These are phyloP conservation scores for Rhingia campestris DNA, from an alignment of 2,888 invertebrate genomes.

Conservation along the genomic window DNA sequence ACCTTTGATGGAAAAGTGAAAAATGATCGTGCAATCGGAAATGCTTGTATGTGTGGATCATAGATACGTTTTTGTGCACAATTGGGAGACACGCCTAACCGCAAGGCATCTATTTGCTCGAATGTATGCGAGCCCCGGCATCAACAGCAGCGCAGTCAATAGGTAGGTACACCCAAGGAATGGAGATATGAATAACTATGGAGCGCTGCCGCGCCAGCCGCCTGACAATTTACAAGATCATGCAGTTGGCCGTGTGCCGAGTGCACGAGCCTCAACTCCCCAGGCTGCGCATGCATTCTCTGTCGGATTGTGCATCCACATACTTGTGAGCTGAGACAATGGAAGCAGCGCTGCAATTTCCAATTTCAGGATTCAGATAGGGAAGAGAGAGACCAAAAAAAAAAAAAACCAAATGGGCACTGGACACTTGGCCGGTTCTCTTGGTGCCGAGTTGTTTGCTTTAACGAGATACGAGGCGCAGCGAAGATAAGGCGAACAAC, in stretches of 20 bases:
- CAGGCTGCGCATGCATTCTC: conserved; percentile 58
- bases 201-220: conserved; percentile 56
- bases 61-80: conserved; percentile 32
- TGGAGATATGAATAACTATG: conserved; percentile 68
- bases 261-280: conserved; percentile 71
- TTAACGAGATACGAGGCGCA: conserved; percentile 58
- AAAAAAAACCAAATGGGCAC: conserved; percentile 36
- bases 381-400: not conserved
- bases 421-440: conserved; percentile 53
- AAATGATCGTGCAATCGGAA: conserved; percentile 70
- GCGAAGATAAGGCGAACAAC: conserved; percentile 35
- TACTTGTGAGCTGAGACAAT: conserved; percentile 56
- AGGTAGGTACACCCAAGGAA: conserved; percentile 47
- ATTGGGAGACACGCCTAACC: conserved; percentile 79
- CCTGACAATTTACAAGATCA: conserved; percentile 74
- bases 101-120: conserved; percentile 77
- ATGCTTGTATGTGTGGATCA: conserved; percentile 30
- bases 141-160: conserved; percentile 30
- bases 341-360: conserved; percentile 67
- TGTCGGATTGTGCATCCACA: conserved; percentile 7
- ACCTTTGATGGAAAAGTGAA: conserved; percentile 72
- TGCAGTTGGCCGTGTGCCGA: conserved; percentile 74
- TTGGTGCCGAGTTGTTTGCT: conserved; percentile 39
- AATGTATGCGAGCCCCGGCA: conserved; percentile 23
- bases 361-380: conserved; percentile 65